phyloP scores from a whole-genome alignment of 2,113 vertebrate species.

The Scolopax mira region DNA sequence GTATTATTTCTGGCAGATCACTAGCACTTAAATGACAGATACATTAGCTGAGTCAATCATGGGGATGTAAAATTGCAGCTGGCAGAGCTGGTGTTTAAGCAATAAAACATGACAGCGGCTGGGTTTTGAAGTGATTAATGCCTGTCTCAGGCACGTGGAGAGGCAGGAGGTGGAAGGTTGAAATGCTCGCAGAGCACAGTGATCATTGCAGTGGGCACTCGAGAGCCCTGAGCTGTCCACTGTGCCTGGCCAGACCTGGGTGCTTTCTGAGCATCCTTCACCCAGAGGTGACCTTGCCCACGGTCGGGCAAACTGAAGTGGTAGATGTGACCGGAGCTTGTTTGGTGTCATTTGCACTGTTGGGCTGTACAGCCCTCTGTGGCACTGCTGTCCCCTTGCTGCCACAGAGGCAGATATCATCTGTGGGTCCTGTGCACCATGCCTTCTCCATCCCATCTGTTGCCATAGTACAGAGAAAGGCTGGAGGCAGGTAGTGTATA shows the following conservation, averaged over 20 bases:
- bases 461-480: fast-evolving
- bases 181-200: neutral
- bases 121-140: constrained; percentile 12
- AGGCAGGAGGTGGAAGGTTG: neutral
- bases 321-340: neutral
- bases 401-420: neutral
- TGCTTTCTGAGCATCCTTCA: neutral
- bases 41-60: constrained; percentile 58
- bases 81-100: constrained; percentile 31
- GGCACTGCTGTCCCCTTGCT: neutral
- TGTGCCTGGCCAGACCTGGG: neutral
- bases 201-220: neutral
- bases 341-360: neutral
- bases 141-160: neutral
- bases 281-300: neutral
- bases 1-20: constrained; percentile 23
- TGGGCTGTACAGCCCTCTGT: neutral
- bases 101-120: constrained; percentile 7
- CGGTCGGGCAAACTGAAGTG: neutral
- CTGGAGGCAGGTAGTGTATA: too few relatives aligned
- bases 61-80: constrained; percentile 53
- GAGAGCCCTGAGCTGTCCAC: neutral
- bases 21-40: constrained; percentile 12
- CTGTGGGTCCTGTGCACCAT: fast-evolving
- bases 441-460: neutral